Conservation (phyloP, 2,888 invertebrate genomes). For the Drosophila kanekoi region DNA sequence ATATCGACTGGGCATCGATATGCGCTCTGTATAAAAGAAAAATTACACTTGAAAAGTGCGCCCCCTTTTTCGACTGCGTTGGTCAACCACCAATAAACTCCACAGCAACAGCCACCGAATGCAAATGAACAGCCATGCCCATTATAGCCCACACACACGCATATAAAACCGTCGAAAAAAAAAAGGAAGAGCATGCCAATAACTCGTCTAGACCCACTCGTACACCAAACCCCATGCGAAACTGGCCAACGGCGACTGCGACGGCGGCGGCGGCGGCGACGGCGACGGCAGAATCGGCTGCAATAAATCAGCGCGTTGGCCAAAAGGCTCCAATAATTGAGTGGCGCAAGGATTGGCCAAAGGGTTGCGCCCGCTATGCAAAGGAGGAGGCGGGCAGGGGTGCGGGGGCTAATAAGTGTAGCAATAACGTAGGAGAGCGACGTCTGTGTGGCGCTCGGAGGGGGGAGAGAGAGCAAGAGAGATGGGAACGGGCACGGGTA, state of each 20-base stretch:
- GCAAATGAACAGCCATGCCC: constrained; percentile 69
- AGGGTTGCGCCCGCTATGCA: constrained; percentile 19
- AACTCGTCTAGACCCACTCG: constrained; percentile 61
- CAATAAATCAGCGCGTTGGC: constrained; percentile 69
- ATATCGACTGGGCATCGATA: constrained; percentile 52
- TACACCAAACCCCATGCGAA: constrained; percentile 7
- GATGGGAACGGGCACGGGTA: constrained; percentile 8
- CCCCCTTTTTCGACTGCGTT: constrained; percentile 32
- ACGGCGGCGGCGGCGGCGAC: constrained; percentile 35
- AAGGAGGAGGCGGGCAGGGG: constrained; percentile 3
- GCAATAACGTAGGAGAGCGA: constrained; percentile 61
- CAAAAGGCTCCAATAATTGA: constrained; percentile 74
- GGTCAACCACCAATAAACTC: constrained; percentile 59
- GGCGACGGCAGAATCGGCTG: constrained; percentile 47
- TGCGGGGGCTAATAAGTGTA: constrained; percentile 62
- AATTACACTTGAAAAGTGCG: constrained; percentile 68
- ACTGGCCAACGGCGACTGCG: constrained; percentile 47
- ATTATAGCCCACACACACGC: constrained; percentile 18
- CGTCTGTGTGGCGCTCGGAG: constrained; percentile 44
- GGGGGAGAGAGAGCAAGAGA: neutral
- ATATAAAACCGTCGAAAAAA: constrained; percentile 21
- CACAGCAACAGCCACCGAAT: constrained; percentile 45
- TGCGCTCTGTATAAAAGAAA: constrained; percentile 33
- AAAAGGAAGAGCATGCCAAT: constrained; percentile 53
- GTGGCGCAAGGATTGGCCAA: constrained; percentile 54